A percentile compares a stretch with the other conserved stretches of the same genome.
phyloP scores from a whole-genome alignment of 2,797 vertebrate genomes.

The Xenops minutus region DNA sequence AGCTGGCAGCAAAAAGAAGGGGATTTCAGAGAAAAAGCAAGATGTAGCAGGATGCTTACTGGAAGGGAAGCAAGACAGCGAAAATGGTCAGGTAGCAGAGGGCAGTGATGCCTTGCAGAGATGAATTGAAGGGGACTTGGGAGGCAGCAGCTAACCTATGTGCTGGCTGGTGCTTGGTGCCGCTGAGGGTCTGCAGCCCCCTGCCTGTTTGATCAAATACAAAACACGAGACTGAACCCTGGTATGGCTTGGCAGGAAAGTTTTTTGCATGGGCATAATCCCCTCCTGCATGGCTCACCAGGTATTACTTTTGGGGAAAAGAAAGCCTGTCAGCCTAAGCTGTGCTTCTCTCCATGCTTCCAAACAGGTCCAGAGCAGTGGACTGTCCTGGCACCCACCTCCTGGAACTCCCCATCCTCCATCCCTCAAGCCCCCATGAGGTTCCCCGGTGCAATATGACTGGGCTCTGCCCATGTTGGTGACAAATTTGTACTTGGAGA shows the following conservation, averaged over 20 bases:
- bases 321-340: fast-evolving
- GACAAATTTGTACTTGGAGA: neutral
- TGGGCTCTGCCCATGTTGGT: neutral
- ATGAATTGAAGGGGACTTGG: neutral
- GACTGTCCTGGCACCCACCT: neutral
- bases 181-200: neutral
- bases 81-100: fast-evolving
- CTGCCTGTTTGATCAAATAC: neutral
- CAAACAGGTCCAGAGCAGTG: neutral
- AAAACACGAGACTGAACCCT: neutral
- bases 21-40: neutral
- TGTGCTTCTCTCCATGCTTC: neutral
- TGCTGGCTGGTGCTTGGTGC: neutral
- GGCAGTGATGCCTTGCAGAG: neutral
- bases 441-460: neutral
- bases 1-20: neutral
- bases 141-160: neutral
- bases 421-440: neutral
- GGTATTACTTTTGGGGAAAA: neutral
- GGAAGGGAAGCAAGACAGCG: neutral
- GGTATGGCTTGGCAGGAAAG: neutral
- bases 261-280: neutral
- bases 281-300: neutral
- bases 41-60: neutral
- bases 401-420: neutral